phyloP scores from a whole-genome alignment of 2,797 vertebrate species.

The Sparus aurata region DNA sequence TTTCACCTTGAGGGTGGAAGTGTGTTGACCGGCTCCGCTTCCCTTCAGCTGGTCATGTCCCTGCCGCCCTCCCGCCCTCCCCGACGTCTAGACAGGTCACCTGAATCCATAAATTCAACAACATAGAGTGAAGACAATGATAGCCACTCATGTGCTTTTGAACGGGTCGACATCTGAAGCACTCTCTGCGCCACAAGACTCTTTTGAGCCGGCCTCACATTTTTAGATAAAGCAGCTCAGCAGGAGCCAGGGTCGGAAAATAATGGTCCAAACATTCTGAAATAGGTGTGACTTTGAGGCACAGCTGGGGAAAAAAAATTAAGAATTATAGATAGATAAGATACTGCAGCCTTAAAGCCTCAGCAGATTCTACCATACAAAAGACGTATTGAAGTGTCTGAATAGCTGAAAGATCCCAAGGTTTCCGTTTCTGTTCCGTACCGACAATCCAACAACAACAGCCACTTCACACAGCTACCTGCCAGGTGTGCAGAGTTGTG shows the following conservation, averaged over 20 bases:
- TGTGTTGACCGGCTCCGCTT: background rate
- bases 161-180: background rate
- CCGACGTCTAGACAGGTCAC: background rate
- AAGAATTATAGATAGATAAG: background rate
- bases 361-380: background rate
- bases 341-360: background rate
- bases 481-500: background rate
- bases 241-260: background rate
- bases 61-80: background rate
- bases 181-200: too few species aligned
- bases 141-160: background rate
- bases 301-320: background rate
- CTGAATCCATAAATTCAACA: slow-evolving; percentile 1
- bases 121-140: background rate
- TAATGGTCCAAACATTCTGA: background rate
- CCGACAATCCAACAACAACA: background rate
- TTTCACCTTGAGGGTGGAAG: slow-evolving; percentile 14
- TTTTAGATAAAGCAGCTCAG: background rate
- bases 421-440: background rate
- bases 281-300: background rate
- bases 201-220: background rate
- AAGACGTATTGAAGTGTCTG: background rate
- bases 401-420: background rate
- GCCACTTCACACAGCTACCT: background rate
- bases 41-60: background rate